These are phyloP conservation scores for Rhabdomys pumilio DNA, from an alignment of 2,797 vertebrate genomes.

Conservation along the genomic window DNA sequence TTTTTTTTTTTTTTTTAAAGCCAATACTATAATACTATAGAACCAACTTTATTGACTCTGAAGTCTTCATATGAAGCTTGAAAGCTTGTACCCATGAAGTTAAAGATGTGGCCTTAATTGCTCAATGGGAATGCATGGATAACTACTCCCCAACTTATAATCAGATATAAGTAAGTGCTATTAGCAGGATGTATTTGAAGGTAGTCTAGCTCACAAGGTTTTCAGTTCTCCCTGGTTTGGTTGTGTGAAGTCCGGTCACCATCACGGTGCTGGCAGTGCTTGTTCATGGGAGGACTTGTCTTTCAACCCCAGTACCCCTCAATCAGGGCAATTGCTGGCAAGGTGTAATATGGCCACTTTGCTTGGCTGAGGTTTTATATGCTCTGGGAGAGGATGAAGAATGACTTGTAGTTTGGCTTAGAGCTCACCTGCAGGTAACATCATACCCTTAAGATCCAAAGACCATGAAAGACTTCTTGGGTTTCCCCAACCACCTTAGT, in stretches of 20 bases:
- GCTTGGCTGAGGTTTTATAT: not conserved
- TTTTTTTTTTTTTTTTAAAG: not conserved
- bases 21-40: not conserved
- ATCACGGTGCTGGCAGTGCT: not conserved
- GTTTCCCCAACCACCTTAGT: not conserved
- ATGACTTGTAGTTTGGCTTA: not conserved
- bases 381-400: not conserved
- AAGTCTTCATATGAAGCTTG: not conserved
- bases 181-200: not conserved
- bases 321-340: not conserved
- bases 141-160: not conserved
- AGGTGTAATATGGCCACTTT: not conserved
- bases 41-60: not conserved
- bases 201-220: not conserved
- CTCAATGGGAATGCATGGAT: not conserved
- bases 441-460: not conserved
- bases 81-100: constrained; percentile 14
- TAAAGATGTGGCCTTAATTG: constrained; percentile 32
- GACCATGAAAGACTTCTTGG: not conserved
- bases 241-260: not conserved
- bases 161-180: not conserved
- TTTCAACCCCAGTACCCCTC: not conserved
- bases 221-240: not conserved
- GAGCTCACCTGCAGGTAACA: not conserved
- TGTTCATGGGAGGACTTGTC: not conserved